Evolutionary conservation across 1,140 invertebrate genomes (phyloP).

Genomic region (Drosophila tristis): DNA sequence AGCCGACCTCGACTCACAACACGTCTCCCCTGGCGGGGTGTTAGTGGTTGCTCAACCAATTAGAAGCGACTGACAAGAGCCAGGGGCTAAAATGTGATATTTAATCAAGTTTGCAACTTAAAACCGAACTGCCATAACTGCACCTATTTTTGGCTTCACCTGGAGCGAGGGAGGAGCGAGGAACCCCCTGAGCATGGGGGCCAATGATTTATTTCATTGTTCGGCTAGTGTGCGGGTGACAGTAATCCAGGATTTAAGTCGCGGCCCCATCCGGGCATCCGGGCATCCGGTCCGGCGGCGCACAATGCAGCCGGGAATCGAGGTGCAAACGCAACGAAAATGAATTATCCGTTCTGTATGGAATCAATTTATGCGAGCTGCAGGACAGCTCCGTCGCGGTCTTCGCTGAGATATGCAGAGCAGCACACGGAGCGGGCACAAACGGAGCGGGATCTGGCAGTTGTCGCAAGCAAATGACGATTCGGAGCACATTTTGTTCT

Average conservation of each 20-base stretch:
- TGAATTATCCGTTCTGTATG: slow-evolving; percentile 63
- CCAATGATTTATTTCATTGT: slow-evolving; percentile 51
- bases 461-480: neutral
- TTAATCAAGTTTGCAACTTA: no score
- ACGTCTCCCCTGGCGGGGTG: neutral
- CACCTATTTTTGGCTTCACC: no score
- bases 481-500: slow-evolving; percentile 13
- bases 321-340: slow-evolving; percentile 55
- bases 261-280: slow-evolving; percentile 13
- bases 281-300: slow-evolving; percentile 1
- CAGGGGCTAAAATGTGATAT: neutral
- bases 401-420: slow-evolving; percentile 61
- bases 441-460: slow-evolving; percentile 15
- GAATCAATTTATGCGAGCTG: slow-evolving; percentile 72
- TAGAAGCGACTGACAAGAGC: slow-evolving; percentile 1
- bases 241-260: slow-evolving; percentile 36
- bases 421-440: slow-evolving; percentile 4
- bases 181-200: neutral
- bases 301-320: slow-evolving; percentile 34
- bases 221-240: slow-evolving; percentile 27
- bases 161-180: no score
- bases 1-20: no score
- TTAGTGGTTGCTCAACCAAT: slow-evolving; percentile 48
- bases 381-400: slow-evolving; percentile 14
- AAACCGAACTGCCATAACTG: no score